Evolutionary conservation across 2,888 invertebrate species (phyloP).

Genomic region (Macaria liturata): DNA sequence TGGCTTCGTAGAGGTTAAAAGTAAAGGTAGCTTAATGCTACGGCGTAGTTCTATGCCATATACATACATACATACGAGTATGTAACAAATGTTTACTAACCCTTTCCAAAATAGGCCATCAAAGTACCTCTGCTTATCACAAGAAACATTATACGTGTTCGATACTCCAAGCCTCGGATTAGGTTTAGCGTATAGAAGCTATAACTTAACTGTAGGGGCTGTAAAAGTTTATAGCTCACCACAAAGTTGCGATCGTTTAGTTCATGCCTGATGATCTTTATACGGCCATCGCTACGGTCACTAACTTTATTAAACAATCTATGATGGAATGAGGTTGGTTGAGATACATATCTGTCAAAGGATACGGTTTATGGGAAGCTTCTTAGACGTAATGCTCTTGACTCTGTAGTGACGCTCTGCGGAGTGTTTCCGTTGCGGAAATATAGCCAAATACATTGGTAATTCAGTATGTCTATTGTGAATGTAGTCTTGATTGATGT

Average conservation of each 20-base stretch:
- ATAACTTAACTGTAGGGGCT: background rate
- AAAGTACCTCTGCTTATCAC: constrained; percentile 3
- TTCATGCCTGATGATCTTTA: constrained; percentile 11
- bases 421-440: too few species aligned
- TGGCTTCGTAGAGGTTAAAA: too few species aligned
- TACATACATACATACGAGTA: too few species aligned
- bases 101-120: too few species aligned
- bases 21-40: too few species aligned
- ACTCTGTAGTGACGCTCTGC: too few species aligned
- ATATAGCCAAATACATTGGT: too few species aligned
- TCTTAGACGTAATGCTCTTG: background rate
- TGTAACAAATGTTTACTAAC: too few species aligned
- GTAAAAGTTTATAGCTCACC: constrained; percentile 16
- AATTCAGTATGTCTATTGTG: too few species aligned
- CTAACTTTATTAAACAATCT: constrained; percentile 16
- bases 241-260: constrained; percentile 17
- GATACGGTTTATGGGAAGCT: background rate
- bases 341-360: background rate
- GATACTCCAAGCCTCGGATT: constrained; percentile 5
- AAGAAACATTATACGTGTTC: constrained; percentile 8
- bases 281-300: constrained; percentile 11
- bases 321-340: constrained; percentile 4
- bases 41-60: too few species aligned
- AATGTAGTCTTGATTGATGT: too few species aligned
- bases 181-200: constrained; percentile 5